These are phyloP conservation scores for Mormyrus hasselquistii DNA, from an alignment of 2,797 vertebrate genomes.

Conservation along the genomic window DNA sequence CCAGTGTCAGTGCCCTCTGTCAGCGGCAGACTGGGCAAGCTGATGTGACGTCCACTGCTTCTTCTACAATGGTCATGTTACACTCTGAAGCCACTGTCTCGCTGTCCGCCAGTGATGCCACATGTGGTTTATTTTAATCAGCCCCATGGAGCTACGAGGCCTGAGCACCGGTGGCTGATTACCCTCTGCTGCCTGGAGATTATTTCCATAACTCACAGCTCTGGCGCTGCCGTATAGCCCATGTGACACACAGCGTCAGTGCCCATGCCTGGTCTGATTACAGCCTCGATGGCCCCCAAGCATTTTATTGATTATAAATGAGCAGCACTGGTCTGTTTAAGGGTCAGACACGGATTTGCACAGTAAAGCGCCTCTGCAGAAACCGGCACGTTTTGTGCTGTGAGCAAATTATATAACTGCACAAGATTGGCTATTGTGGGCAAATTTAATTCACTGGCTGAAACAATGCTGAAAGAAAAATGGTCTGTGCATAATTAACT, in stretches of 20 bases:
- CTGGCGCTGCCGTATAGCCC: neutral
- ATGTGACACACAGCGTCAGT: neutral
- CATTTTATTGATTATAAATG: neutral
- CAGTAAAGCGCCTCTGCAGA: neutral
- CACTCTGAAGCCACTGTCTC: neutral
- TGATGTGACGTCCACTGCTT: neutral
- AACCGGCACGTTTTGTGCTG: neutral
- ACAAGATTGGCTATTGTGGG: neutral
- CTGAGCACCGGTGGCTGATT: neutral
- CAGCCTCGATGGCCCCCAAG: neutral
- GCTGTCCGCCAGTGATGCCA: neutral
- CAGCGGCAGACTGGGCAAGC: neutral
- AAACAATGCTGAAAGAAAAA: neutral
- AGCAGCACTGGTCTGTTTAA: neutral
- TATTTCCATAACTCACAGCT: neutral
- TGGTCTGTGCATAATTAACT: neutral
- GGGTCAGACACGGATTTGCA: neutral
- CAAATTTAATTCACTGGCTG: neutral
- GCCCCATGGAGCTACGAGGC: neutral
- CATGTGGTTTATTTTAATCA: slow-evolving; percentile 6
- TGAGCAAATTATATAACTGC: neutral
- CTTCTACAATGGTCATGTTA: neutral
- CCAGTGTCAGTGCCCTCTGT: neutral
- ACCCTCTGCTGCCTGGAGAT: neutral
- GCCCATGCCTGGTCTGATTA: too few species aligned